Conservation (phyloP, 2,113 vertebrate genomes). For the Phylloscopus trochilus region DNA sequence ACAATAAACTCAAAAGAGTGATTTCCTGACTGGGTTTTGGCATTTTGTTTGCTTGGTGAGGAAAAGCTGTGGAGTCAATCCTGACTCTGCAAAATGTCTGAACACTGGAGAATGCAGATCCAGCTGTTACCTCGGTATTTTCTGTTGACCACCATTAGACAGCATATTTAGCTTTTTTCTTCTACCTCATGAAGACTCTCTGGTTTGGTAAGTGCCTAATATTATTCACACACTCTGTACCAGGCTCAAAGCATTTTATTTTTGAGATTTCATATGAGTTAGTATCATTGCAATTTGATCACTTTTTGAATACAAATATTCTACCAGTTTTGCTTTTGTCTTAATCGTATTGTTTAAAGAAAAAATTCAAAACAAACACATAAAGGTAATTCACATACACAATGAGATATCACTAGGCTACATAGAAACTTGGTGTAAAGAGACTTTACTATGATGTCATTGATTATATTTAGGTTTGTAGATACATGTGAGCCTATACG, state of each 20-base stretch:
- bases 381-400: neutral
- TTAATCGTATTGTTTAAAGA: neutral
- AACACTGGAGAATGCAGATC: neutral
- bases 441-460: neutral
- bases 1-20: neutral
- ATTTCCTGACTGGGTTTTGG: neutral
- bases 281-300: neutral
- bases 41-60: neutral
- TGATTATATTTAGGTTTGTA: neutral
- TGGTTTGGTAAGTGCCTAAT: neutral
- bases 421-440: neutral
- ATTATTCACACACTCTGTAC: fast-evolving
- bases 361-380: neutral
- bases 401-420: neutral
- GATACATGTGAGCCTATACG: neutral
- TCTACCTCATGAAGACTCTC: neutral
- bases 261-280: neutral
- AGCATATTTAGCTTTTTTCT: neutral
- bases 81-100: neutral
- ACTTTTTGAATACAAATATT: neutral
- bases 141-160: neutral
- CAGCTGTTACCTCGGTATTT: neutral
- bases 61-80: neutral
- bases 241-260: neutral
- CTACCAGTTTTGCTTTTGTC: neutral